Conservation (phyloP, 2,797 vertebrate genomes). For the Sciaenops ocellatus region DNA sequence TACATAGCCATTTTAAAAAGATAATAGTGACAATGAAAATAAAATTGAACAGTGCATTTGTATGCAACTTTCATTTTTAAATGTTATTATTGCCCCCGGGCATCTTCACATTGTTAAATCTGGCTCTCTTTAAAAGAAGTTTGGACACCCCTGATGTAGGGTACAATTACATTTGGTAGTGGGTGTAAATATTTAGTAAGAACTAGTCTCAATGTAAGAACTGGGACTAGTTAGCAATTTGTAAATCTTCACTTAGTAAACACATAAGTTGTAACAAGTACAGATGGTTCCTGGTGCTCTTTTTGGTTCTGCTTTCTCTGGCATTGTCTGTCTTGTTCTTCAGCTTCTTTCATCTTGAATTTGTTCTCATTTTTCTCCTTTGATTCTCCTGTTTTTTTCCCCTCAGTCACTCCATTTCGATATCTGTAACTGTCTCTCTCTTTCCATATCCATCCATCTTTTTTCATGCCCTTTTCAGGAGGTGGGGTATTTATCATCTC, state of each 20-base stretch:
- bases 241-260: neutral
- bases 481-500: conserved; percentile 84
- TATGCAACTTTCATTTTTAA: too few species aligned
- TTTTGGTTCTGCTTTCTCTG: conserved; percentile 34
- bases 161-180: neutral
- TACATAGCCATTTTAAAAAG: too few species aligned
- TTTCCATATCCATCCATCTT: conserved; percentile 68
- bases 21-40: too few species aligned
- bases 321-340: conserved; percentile 20
- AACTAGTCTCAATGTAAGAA: neutral
- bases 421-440: conserved; percentile 62
- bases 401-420: conserved; percentile 57
- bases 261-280: neutral
- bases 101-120: too few species aligned
- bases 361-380: conserved; percentile 34
- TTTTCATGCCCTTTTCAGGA: conserved; percentile 66
- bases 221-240: neutral
- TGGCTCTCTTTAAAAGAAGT: too few species aligned
- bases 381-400: conserved; percentile 24
- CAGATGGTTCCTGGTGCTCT: conserved; percentile 17
- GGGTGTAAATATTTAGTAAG: neutral
- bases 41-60: too few species aligned
- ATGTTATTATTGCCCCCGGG: too few species aligned
- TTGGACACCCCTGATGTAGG: neutral
- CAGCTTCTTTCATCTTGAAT: conserved; percentile 25